A percentile compares a stretch with the other conserved stretches of the same genome.
phyloP scores from a whole-genome alignment of 2,797 vertebrate species.

The Mormyrus proboscirostris region DNA sequence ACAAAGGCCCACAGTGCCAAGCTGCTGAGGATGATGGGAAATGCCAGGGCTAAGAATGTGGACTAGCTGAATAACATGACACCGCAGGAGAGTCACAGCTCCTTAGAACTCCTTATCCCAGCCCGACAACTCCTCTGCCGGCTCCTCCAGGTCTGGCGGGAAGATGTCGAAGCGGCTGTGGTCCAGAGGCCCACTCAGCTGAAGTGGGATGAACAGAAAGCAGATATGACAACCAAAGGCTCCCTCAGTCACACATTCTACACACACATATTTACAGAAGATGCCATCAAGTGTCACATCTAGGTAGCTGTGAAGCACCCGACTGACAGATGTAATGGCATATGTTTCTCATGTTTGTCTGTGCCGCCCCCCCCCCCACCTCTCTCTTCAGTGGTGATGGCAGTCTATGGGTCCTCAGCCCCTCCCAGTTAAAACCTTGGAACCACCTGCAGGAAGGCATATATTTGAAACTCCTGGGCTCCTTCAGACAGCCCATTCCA shows the following conservation, averaged over 20 bases:
- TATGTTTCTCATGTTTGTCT: neutral
- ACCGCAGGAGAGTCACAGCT: neutral
- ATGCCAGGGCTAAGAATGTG: neutral
- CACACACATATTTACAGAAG: neutral
- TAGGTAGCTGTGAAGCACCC: neutral
- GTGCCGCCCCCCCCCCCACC: conserved; percentile 42
- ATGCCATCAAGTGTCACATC: neutral
- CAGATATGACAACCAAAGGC: neutral
- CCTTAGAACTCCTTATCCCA: conserved; percentile 71
- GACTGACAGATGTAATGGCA: neutral
- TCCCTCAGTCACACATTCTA: neutral
- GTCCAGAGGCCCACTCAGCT: conserved; percentile 64
- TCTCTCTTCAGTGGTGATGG: conserved; percentile 60
- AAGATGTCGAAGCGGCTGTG: conserved; percentile 69
- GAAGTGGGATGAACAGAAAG: conserved; percentile 6
- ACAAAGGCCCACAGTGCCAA: neutral
- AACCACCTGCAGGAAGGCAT: conserved; percentile 58
- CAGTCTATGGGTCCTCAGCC: conserved; percentile 56
- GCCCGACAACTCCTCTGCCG: conserved; percentile 64
- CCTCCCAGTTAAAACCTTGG: conserved; percentile 73
- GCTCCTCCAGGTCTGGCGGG: conserved; percentile 59
- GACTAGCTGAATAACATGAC: neutral
- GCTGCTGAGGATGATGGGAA: neutral
- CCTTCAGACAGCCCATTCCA: neutral
- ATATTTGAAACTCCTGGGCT: neutral